Evolutionary conservation across 2,888 invertebrate species (phyloP).

Genomic region (Heliconius cydno): DNA sequence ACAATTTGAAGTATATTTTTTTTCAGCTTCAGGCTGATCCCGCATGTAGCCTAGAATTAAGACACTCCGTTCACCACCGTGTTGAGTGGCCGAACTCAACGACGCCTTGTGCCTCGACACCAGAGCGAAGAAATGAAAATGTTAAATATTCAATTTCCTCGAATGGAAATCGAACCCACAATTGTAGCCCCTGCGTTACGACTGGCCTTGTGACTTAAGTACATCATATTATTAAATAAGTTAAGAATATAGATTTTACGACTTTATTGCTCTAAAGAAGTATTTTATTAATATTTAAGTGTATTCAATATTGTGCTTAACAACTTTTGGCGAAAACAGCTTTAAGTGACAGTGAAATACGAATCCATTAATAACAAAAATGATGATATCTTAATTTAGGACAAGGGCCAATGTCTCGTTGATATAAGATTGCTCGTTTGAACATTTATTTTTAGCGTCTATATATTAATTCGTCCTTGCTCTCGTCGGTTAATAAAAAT

Average conservation of each 20-base stretch:
- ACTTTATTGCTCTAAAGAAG: not conserved
- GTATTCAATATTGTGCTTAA: not conserved
- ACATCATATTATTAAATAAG: no score
- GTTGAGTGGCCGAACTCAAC: no score
- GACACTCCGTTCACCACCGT: no score
- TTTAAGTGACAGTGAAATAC: not conserved
- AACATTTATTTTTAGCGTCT: conserved; percentile 6
- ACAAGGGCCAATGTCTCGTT: conserved; percentile 34
- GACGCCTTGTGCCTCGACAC: no score
- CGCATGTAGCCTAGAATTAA: no score
- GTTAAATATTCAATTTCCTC: not conserved
- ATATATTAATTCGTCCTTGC: conserved; percentile 14
- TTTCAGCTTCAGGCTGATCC: no score
- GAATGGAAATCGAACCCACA: not conserved
- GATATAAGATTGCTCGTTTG: conserved; percentile 35
- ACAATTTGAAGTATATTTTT: not conserved
- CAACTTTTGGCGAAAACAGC: not conserved
- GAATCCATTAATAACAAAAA: not conserved
- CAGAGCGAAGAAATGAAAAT: no score
- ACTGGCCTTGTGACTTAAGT: no score
- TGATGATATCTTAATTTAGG: conserved; percentile 28
- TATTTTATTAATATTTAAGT: no score
- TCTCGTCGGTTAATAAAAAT: not conserved
- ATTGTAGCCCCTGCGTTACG: no score
- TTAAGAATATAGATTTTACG: not conserved